phyloP scores from a whole-genome alignment of 1,140 invertebrate species.

The Bombus sylvicola region DNA sequence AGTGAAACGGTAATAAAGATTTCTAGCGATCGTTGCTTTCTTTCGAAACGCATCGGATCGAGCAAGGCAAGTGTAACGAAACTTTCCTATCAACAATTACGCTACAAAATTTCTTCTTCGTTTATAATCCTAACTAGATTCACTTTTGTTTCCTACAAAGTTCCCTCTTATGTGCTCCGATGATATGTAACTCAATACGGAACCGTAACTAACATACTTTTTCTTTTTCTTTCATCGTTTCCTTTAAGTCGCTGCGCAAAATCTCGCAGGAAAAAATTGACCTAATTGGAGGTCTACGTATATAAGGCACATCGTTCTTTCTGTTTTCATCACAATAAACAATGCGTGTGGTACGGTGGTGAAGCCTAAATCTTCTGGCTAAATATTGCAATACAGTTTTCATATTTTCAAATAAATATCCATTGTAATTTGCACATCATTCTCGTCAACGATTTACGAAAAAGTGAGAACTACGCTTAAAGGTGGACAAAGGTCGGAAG shows the following conservation, averaged over 20 bases:
- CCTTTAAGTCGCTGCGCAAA: background rate
- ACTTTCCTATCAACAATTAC: conserved; percentile 62
- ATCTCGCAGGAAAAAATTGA: background rate
- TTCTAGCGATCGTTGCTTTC: conserved; percentile 53
- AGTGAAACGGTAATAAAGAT: conserved; percentile 50
- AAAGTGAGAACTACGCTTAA: too few species aligned
- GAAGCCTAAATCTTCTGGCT: background rate
- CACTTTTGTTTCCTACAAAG: conserved; percentile 4
- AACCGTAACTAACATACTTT: too few species aligned
- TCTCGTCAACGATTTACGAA: background rate
- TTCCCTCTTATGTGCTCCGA: background rate
- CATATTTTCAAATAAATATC: conserved; percentile 19
- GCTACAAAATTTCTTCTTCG: conserved; percentile 44
- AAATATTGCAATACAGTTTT: background rate
- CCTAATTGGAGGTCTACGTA: conserved; percentile 55
- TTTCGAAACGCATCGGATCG: conserved; percentile 46
- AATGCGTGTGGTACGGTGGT: background rate
- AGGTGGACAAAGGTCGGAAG: conserved; percentile 6
- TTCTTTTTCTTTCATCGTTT: background rate
- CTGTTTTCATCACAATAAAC: conserved; percentile 53
- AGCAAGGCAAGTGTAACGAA: conserved; percentile 68
- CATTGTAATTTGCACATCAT: background rate
- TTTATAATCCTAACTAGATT: conserved; percentile 52
- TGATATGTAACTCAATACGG: conserved; percentile 5
- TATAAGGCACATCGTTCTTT: conserved; percentile 71